phyloP scores from a whole-genome alignment of 2,113 vertebrate genomes.

The Myxocyprinus asiaticus region DNA sequence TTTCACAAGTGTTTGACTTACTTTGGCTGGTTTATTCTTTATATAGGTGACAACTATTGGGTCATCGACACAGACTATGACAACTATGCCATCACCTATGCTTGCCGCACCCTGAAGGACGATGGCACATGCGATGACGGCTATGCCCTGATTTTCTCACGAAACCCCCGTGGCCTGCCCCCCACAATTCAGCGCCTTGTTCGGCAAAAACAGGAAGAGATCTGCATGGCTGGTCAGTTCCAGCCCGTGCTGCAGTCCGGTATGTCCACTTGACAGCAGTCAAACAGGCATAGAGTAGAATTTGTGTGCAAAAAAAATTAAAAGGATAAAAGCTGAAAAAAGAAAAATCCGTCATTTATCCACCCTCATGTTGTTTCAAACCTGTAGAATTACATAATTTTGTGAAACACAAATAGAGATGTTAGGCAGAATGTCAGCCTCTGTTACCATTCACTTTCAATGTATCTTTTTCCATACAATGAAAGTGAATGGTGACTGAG shows the following conservation, averaged over 20 bases:
- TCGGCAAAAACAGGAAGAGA: slow-evolving; percentile 86
- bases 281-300: too few species aligned
- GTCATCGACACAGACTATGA: slow-evolving; percentile 92
- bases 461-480: too few species aligned
- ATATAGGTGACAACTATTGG: slow-evolving; percentile 90
- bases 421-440: too few species aligned
- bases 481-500: too few species aligned
- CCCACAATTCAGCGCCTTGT: slow-evolving; percentile 83
- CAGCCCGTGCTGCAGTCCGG: slow-evolving; percentile 87
- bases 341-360: too few species aligned
- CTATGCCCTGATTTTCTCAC: slow-evolving; percentile 87
- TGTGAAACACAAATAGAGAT: too few species aligned
- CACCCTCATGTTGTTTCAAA: too few species aligned
- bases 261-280: slow-evolving; percentile 45
- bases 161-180: slow-evolving; percentile 85
- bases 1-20: too few species aligned
- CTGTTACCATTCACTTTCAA: too few species aligned
- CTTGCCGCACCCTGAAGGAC: slow-evolving; percentile 85
- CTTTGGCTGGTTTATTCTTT: background rate
- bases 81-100: slow-evolving; percentile 90
- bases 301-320: too few species aligned
- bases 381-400: too few species aligned
- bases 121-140: slow-evolving; percentile 87
- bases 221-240: slow-evolving; percentile 88
- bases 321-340: too few species aligned